A percentile compares a stretch with the other conserved stretches of the same genome.
phyloP scores from a whole-genome alignment of 2,888 invertebrate species.

The Drosophila acutilabella region DNA sequence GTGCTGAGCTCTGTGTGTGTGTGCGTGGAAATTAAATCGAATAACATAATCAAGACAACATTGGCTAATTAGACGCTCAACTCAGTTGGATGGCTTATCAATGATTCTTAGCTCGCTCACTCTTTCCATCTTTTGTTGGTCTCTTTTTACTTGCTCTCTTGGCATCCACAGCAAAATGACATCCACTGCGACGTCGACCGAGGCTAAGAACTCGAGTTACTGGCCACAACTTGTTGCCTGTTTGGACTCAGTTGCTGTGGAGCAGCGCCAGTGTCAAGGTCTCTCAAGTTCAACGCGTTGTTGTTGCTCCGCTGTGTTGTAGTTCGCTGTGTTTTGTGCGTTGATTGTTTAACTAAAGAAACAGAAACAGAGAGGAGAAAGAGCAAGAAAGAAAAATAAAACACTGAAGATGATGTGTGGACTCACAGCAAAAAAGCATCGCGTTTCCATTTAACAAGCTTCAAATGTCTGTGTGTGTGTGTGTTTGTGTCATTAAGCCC shows the following conservation, averaged over 20 bases:
- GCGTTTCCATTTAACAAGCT: slow-evolving; percentile 43
- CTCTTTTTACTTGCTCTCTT: slow-evolving; percentile 43
- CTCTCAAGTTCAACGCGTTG: slow-evolving; percentile 83
- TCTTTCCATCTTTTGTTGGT: slow-evolving; percentile 9
- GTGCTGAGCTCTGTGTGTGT: slow-evolving; percentile 4
- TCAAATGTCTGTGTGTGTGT: slow-evolving; percentile 12
- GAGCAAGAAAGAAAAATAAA: slow-evolving; percentile 6
- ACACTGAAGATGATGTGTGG: slow-evolving; percentile 31
- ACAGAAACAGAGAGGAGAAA: too few species aligned
- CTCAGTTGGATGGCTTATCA: slow-evolving; percentile 58
- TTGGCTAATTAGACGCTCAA: slow-evolving; percentile 48
- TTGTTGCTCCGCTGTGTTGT: slow-evolving; percentile 39
- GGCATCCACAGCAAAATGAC: slow-evolving; percentile 60
- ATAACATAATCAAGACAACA: slow-evolving; percentile 48
- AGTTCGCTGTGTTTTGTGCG: slow-evolving; percentile 9
- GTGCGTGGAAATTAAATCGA: slow-evolving; percentile 26
- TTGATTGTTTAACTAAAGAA: slow-evolving; percentile 35
- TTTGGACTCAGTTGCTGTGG: slow-evolving; percentile 82
- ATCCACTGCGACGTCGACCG: slow-evolving; percentile 72
- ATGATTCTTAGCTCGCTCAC: slow-evolving; percentile 5
- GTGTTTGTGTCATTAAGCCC: slow-evolving; percentile 44
- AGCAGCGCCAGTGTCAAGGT: slow-evolving; percentile 86
- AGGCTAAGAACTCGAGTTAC: slow-evolving; percentile 68
- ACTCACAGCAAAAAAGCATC: slow-evolving; percentile 32
- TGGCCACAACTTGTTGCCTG: slow-evolving; percentile 72